Evolutionary conservation across 2,888 invertebrate species (phyloP).

Genomic region (Elgonia sp.): DNA sequence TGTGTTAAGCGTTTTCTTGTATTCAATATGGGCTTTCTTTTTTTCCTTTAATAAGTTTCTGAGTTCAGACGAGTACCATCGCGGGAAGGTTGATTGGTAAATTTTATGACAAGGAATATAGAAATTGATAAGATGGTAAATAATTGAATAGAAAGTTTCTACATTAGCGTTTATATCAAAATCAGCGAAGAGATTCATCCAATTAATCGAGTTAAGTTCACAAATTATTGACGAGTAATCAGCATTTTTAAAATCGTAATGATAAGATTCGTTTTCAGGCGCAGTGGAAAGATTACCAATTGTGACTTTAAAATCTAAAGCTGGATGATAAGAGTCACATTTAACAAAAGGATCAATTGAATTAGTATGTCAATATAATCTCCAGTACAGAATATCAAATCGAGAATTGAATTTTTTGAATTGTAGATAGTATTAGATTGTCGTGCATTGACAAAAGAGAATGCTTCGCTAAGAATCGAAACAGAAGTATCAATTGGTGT

Average conservation of each 20-base stretch:
- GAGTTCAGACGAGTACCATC: background rate
- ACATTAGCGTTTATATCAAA: background rate
- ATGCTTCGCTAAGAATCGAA: background rate
- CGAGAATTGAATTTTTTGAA: background rate
- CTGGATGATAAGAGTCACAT: constrained; percentile 2
- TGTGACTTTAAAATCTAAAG: background rate
- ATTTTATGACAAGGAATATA: background rate
- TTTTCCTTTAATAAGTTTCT: background rate
- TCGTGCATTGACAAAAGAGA: background rate
- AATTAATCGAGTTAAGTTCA: background rate
- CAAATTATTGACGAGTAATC: background rate
- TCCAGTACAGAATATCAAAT: background rate
- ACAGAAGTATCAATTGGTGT: background rate
- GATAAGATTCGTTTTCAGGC: background rate
- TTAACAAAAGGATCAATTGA: background rate
- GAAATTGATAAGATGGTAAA: constrained; percentile 7
- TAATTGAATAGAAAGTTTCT: background rate
- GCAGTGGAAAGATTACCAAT: background rate
- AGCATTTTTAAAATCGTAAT: background rate
- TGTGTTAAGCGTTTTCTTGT: background rate
- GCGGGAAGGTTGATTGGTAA: background rate
- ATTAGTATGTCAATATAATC: background rate
- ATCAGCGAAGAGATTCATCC: background rate
- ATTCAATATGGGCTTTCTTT: background rate
- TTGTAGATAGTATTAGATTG: background rate